Conservation (phyloP, 92 coral and sea anemone genomes). For the Heteractis magnifica region DNA sequence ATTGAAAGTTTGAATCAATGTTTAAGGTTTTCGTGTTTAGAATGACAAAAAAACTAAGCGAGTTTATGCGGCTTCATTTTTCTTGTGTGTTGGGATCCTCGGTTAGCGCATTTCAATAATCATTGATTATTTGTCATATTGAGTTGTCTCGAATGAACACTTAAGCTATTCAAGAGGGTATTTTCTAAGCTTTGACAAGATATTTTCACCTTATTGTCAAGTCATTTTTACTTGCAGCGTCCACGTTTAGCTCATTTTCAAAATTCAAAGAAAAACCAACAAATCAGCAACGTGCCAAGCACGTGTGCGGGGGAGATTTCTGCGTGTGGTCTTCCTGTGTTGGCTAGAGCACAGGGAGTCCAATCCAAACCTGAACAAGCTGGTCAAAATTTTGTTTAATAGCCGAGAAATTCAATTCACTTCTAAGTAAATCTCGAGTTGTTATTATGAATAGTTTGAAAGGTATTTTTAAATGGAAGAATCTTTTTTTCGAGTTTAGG, state of each 20-base stretch:
- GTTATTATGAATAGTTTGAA: neutral
- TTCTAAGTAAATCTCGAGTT: neutral
- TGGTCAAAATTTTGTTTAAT: neutral
- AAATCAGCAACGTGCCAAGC: conserved; percentile 38
- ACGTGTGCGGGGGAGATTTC: conserved; percentile 19
- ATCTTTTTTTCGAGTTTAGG: neutral
- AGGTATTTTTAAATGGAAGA: neutral
- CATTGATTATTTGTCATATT: neutral
- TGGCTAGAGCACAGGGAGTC: conserved; percentile 25
- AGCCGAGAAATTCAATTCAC: neutral
- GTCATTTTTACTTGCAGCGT: conserved; percentile 15
- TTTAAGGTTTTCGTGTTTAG: neutral
- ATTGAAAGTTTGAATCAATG: conserved; percentile 1
- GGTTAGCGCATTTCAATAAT: neutral
- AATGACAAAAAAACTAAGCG: neutral
- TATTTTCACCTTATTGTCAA: conserved; percentile 28
- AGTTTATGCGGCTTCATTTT: neutral
- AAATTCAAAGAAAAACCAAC: conserved; percentile 25
- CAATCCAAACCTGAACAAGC: neutral
- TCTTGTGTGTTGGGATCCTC: neutral
- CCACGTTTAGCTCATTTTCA: conserved; percentile 31
- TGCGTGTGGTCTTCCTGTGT: conserved; percentile 26
- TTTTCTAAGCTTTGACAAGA: conserved; percentile 28
- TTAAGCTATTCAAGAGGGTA: conserved; percentile 14
- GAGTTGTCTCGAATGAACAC: neutral